phyloP scores from a whole-genome alignment of 35 echinoderm and acorn worm species.

The Apostichopus japonicus region DNA sequence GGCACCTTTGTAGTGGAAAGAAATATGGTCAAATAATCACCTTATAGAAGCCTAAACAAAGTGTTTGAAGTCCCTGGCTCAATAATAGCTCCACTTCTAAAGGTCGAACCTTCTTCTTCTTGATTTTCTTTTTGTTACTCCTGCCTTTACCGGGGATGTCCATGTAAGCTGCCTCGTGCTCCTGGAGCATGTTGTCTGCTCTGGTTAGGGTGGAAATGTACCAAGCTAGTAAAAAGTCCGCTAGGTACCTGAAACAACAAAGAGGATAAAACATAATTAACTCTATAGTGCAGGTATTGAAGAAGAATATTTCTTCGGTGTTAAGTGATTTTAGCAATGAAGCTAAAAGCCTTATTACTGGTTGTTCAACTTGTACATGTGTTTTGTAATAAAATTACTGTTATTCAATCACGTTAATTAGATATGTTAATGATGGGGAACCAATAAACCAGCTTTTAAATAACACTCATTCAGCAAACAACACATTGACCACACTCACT shows the following conservation, averaged over 20 bases:
- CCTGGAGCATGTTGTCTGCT: slow-evolving; percentile 86
- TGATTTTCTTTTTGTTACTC: slow-evolving; percentile 92
- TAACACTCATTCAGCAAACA: too few relatives aligned
- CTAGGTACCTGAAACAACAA: slow-evolving; percentile 76
- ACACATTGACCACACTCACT: too few relatives aligned
- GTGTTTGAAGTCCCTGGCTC: slow-evolving; percentile 72
- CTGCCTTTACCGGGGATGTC: slow-evolving; percentile 77
- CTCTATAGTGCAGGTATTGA: too few relatives aligned
- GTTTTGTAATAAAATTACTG: too few relatives aligned
- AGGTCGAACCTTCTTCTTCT: slow-evolving; percentile 80
- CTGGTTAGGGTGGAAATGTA: slow-evolving; percentile 88
- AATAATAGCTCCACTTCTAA: slow-evolving; percentile 77
- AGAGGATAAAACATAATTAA: not conserved
- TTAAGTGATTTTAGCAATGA: too few relatives aligned
- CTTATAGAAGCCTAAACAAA: slow-evolving; percentile 92
- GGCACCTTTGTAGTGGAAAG: too few relatives aligned
- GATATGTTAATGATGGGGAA: too few relatives aligned
- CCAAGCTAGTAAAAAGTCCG: slow-evolving; percentile 94
- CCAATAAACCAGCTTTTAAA: too few relatives aligned
- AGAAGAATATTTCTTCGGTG: too few relatives aligned
- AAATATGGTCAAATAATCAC: slow-evolving; percentile 23
- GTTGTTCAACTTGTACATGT: too few relatives aligned
- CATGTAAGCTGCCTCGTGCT: slow-evolving; percentile 74
- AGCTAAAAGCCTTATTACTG: too few relatives aligned
- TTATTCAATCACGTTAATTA: too few relatives aligned